These are phyloP conservation scores for Adineta ricciae DNA, from an alignment of 2,888 invertebrate genomes.

Conservation along the genomic window DNA sequence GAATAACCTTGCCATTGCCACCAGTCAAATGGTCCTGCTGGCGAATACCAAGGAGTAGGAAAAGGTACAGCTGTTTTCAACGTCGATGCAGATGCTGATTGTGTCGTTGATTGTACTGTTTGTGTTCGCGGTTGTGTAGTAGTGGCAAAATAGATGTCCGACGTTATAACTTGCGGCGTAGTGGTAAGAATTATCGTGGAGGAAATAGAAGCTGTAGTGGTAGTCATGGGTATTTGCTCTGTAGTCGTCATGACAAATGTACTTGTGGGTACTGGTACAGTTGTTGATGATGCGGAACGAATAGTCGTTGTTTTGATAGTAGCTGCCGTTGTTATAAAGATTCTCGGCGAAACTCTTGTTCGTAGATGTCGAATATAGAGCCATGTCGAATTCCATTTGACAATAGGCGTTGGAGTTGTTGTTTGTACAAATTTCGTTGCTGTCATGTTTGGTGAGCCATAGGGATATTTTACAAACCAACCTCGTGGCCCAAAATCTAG, in stretches of 20 bases:
- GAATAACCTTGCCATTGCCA: neutral
- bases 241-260: neutral
- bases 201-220: too few relatives aligned
- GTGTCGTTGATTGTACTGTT: neutral
- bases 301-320: neutral
- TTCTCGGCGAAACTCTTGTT: neutral
- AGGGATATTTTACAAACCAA: neutral
- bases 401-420: neutral
- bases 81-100: neutral
- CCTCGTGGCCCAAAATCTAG: neutral
- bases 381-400: slow-evolving; percentile 2
- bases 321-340: neutral
- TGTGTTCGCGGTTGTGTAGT: neutral
- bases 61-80: neutral
- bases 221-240: neutral
- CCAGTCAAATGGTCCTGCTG: neutral
- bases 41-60: neutral
- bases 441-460: neutral
- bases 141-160: neutral
- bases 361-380: neutral
- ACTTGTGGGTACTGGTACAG: neutral
- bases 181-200: neutral
- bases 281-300: neutral
- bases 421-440: neutral
- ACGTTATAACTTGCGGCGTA: neutral